Percentiles rank a stretch among this genome's conserved stretches.
Evolutionary conservation across 2,113 vertebrate genomes (phyloP).

Genomic region (Coptodon rendalli): DNA sequence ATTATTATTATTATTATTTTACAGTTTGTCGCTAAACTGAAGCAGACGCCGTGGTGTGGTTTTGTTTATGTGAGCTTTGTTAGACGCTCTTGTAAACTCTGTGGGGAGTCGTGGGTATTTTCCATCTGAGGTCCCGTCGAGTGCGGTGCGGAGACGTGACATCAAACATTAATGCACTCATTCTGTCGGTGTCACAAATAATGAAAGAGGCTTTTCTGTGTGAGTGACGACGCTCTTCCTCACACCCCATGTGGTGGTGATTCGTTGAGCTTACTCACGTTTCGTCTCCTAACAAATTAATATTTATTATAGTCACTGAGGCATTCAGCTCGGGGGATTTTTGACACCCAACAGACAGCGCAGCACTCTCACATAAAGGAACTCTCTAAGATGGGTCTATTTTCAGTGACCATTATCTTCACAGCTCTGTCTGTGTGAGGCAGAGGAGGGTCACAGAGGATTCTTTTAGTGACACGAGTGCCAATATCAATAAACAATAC

Average conservation of each 20-base stretch:
- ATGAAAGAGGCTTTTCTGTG: conserved; percentile 22
- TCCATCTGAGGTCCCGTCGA: neutral
- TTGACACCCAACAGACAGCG: neutral
- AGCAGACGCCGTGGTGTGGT: conserved; percentile 2
- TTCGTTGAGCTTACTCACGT: conserved; percentile 52
- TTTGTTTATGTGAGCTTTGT: conserved; percentile 1
- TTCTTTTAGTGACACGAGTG: conserved; percentile 25
- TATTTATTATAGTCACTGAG: conserved; percentile 52
- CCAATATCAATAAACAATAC: conserved; percentile 44
- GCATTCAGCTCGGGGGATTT: conserved; percentile 18
- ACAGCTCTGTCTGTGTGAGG: conserved; percentile 28
- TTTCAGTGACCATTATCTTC: conserved; percentile 54
- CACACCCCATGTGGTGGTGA: conserved; percentile 48
- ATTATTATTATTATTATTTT: neutral
- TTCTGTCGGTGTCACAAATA: conserved; percentile 3
- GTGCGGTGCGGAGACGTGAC: neutral
- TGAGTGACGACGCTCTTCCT: conserved; percentile 42
- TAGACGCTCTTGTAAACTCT: neutral
- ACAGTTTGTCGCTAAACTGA: neutral
- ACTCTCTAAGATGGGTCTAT: conserved; percentile 47
- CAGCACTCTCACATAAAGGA: conserved; percentile 32
- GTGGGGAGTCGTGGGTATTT: neutral
- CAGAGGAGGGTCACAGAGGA: conserved; percentile 33
- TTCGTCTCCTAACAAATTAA: conserved; percentile 51
- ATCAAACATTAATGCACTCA: conserved; percentile 10